These are phyloP conservation scores for Neuroscelio doddi DNA, from an alignment of 2,888 invertebrate species.

Conservation along the genomic window DNA sequence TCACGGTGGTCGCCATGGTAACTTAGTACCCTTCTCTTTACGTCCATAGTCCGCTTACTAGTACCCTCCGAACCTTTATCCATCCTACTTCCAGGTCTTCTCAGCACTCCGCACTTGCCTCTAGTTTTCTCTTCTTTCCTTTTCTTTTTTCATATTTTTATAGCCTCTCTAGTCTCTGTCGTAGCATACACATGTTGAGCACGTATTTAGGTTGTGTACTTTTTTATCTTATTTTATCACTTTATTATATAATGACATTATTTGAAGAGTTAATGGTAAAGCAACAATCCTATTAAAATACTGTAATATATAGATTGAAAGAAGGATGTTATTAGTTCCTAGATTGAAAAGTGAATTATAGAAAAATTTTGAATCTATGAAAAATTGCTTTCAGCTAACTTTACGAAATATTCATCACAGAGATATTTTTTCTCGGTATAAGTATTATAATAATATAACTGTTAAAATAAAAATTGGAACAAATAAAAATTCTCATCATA, in stretches of 20 bases:
- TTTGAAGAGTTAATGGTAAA: slow-evolving; percentile 27
- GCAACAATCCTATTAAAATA: slow-evolving; percentile 32
- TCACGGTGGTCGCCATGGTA: slow-evolving; percentile 52
- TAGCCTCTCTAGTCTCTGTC: slow-evolving; percentile 10
- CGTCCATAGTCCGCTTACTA: slow-evolving; percentile 42
- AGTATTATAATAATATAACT: too few species aligned
- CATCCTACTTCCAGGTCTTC: slow-evolving; percentile 42
- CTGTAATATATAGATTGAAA: too few species aligned
- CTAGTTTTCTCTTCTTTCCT: slow-evolving; percentile 12
- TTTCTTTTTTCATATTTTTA: slow-evolving; percentile 22
- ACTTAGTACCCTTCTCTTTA: slow-evolving; percentile 42
- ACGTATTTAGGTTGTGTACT: slow-evolving; percentile 26
- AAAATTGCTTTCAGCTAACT: too few species aligned
- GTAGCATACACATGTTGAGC: slow-evolving; percentile 7
- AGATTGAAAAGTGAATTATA: too few species aligned
- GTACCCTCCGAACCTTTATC: slow-evolving; percentile 28
- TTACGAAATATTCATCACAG: too few species aligned
- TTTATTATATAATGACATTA: slow-evolving; percentile 29
- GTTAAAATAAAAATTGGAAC: too few species aligned
- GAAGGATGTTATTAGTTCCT: too few species aligned
- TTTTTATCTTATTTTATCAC: slow-evolving; percentile 16
- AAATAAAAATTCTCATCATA: too few species aligned
- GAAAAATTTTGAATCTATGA: too few species aligned
- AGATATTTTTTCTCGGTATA: too few species aligned
- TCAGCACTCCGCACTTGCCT: slow-evolving; percentile 16